Evolutionary conservation across 2,797 vertebrate genomes (phyloP), one percentile per base, ranked within the genome.

Genomic region (Passerculus sandwichensis): DNA sequence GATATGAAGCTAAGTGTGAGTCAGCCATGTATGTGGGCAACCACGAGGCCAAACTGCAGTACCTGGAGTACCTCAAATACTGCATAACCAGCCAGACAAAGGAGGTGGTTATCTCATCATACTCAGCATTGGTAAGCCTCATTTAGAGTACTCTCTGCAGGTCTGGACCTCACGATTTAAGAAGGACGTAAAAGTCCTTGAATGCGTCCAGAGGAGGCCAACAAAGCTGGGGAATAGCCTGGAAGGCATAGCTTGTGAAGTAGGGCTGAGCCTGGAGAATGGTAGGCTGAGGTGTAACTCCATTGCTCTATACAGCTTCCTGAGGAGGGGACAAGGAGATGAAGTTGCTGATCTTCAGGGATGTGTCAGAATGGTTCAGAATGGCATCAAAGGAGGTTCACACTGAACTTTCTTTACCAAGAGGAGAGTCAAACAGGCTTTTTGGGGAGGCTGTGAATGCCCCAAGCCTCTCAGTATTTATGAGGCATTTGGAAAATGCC

Each of bases 141-240:
- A 29, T 17, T 34, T 22, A 22, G 7, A 32, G 18, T 15, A 53
- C 11, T 42, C 27, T 38, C 10, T n/a, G 30, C 19, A 64, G 22
- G 25, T 47, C 44, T 42, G 30, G 12, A 12, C 3, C 7, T 10
- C 12, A 42, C 14, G 54, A 20, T 60, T 48, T 38, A 22, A 48
- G 47, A 72, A 42, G 25, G 42, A 44, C 61, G 10, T 42, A 4
- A 54, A n/a, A 5, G 34, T 51, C 19, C 29, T 50, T 50, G 32
- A 50, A 54, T 20, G 10, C 0, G 0, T 44, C 23, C 40, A 42
- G 45, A 64, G 21, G 30, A 42, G 17, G 6, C 9, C 34, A 88
- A 11, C 9, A 59, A 51, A 74, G 56, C 19, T 26, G 10, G 20
- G 10, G 17, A 13, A 51, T 2, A 30, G 10, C 26, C 38, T n/a